phyloP scores from a whole-genome alignment of 2,888 invertebrate species.

The Caenorhabditis sp. region DNA sequence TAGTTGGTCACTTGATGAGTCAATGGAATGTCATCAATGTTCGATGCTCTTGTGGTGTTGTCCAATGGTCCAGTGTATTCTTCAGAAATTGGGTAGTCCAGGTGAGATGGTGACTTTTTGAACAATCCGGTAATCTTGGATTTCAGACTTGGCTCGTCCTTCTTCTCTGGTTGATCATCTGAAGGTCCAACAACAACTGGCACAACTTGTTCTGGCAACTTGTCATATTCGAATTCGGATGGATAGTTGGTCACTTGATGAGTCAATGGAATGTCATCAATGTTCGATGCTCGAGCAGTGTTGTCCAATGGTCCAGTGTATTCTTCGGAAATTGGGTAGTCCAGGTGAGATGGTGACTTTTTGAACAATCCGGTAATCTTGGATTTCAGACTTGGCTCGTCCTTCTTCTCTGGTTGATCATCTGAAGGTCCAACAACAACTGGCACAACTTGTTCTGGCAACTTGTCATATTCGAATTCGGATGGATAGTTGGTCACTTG shows the following conservation, averaged over 20 bases:
- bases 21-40: conserved; percentile 47
- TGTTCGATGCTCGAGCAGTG: conserved; percentile 21
- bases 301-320: conserved; percentile 29
- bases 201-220: conserved; percentile 10
- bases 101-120: conserved; percentile 42
- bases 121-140: conserved; percentile 43
- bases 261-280: conserved; percentile 38
- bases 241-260: conserved; percentile 12
- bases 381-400: conserved; percentile 7
- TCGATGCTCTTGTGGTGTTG: conserved; percentile 18
- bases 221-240: conserved; percentile 19
- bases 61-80: conserved; percentile 44
- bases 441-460: conserved; percentile 7
- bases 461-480: conserved; percentile 12
- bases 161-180: conserved; percentile 32
- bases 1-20: conserved; percentile 47
- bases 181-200: too few species aligned
- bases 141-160: conserved; percentile 36
- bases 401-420: conserved; percentile 9
- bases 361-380: conserved; percentile 48
- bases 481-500: conserved; percentile 4
- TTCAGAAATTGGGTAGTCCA: conserved; percentile 45
- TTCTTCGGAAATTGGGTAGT: conserved; percentile 38
- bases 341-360: conserved; percentile 38
- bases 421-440: too few species aligned